These are phyloP conservation scores for Nasonovia ribisnigri DNA, from an alignment of 2,888 invertebrate species.

Conservation along the genomic window DNA sequence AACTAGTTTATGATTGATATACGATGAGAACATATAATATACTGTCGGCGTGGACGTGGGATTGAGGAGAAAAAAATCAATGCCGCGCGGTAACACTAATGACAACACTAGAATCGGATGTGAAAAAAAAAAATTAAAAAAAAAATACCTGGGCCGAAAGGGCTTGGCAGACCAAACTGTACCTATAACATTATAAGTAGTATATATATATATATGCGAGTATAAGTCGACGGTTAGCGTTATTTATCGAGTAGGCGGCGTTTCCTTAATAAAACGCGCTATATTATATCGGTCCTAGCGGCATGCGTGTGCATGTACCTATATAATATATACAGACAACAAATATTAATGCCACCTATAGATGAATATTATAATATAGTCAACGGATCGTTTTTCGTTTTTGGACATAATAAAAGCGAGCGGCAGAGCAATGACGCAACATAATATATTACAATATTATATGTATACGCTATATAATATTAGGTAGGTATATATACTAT, in stretches of 20 bases:
- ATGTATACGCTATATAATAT: not conserved
- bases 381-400: not conserved
- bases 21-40: slow-evolving; percentile 13
- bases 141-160: slow-evolving; percentile 26
- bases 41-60: slow-evolving; percentile 40
- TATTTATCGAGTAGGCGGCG: slow-evolving; percentile 30
- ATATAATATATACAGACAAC: not conserved
- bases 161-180: slow-evolving; percentile 32
- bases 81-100: not conserved
- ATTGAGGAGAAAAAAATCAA: slow-evolving; percentile 17
- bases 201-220: not conserved
- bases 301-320: not conserved
- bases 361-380: not conserved
- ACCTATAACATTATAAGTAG: not conserved
- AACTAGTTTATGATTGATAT: slow-evolving; percentile 52
- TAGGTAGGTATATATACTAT: too few relatives aligned
- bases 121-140: not conserved
- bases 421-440: not conserved
- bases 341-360: not conserved
- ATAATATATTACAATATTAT: not conserved
- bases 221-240: not conserved
- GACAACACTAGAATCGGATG: slow-evolving; percentile 35
- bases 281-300: not conserved
- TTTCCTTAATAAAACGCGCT: slow-evolving; percentile 35
- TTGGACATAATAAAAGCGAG: not conserved